Evolutionary conservation across 1,140 invertebrate genomes (phyloP).

Genomic region (Globodera ellingtonae): DNA sequence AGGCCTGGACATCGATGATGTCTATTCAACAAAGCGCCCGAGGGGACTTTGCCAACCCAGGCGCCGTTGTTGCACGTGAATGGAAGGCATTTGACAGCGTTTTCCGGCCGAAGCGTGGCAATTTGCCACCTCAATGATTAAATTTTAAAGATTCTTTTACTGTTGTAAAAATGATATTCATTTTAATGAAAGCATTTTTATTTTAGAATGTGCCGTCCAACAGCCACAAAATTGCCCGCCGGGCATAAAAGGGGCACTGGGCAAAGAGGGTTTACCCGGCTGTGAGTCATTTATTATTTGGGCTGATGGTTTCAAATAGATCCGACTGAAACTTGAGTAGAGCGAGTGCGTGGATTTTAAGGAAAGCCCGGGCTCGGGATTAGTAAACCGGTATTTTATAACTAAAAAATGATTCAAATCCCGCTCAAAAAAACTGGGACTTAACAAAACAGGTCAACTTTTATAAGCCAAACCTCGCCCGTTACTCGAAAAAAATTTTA

Average conservation of each 20-base stretch:
- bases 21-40: background rate
- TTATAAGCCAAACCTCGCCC: background rate
- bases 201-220: conserved; percentile 11
- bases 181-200: background rate
- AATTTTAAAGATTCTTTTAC: no score
- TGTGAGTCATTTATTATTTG: background rate
- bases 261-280: conserved; percentile 1
- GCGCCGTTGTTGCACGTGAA: background rate
- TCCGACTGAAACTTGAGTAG: no score
- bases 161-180: no score
- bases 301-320: no score
- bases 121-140: conserved; percentile 10
- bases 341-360: no score
- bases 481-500: no score
- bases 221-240: conserved; percentile 13
- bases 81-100: conserved; percentile 5
- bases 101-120: background rate
- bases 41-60: background rate
- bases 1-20: conserved; percentile 20
- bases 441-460: background rate
- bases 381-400: no score
- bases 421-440: no score
- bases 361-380: no score
- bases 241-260: conserved; percentile 11
- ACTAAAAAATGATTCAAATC: no score